Conservation (phyloP, 2,113 vertebrate species). For the Urocynchramus pylzowi region DNA sequence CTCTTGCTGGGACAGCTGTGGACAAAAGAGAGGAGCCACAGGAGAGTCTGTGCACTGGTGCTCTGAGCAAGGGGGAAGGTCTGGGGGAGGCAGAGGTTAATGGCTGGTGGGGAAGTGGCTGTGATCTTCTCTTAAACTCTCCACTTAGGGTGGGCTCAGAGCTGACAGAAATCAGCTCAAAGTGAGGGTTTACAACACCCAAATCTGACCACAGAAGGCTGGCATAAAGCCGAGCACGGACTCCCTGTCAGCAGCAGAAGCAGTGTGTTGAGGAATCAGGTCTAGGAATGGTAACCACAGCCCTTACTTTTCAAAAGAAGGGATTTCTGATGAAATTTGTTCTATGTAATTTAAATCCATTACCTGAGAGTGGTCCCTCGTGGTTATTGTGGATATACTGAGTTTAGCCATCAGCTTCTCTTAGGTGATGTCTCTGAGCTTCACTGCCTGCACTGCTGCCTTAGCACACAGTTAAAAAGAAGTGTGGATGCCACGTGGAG, state of each 20-base stretch:
- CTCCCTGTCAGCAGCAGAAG: background rate
- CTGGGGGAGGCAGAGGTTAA: background rate
- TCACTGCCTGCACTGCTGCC: background rate
- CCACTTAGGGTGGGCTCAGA: background rate
- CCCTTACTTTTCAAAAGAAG: background rate
- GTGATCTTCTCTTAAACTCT: background rate
- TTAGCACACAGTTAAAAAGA: background rate
- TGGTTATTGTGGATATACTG: background rate
- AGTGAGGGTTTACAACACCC: background rate
- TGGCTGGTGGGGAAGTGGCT: background rate
- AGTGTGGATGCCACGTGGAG: background rate
- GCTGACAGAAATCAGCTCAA: background rate
- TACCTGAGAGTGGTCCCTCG: background rate
- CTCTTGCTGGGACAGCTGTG: background rate
- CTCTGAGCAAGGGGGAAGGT: background rate
- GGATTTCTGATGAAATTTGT: background rate
- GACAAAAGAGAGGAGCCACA: background rate
- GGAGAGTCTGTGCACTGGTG: fast-evolving
- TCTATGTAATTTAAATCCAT: background rate
- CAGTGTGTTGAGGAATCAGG: background rate
- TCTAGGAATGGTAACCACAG: fast-evolving
- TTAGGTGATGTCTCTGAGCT: background rate
- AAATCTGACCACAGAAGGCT: background rate
- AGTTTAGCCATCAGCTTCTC: background rate
- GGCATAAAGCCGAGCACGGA: fast-evolving